Conservation (phyloP, 2,797 vertebrate genomes). For the Sparus aurata region DNA sequence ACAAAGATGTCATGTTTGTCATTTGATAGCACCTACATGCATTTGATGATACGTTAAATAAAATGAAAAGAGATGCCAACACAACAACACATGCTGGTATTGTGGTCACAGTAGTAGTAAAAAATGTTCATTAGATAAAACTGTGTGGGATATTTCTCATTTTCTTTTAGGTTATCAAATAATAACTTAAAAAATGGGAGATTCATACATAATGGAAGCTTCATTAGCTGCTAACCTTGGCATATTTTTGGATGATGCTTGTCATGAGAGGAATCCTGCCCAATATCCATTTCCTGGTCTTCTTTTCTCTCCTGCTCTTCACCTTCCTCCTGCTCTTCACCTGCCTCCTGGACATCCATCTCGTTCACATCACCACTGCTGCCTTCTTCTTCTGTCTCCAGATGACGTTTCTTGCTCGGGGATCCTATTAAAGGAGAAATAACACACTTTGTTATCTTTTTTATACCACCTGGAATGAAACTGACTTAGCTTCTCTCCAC, state of each 20-base stretch:
- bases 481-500: background rate
- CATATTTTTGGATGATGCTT: background rate
- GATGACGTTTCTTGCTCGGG: constrained; percentile 65
- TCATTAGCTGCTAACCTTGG: constrained; percentile 31
- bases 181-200: background rate
- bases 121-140: no score
- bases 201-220: background rate
- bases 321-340: constrained; percentile 53
- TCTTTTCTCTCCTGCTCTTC: constrained; percentile 47
- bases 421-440: constrained; percentile 52
- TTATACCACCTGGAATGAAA: background rate
- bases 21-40: background rate
- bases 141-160: background rate
- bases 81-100: no score
- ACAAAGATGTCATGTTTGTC: no score
- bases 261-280: constrained; percentile 8
- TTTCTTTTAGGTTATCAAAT: background rate
- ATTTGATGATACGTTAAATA: no score
- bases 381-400: background rate
- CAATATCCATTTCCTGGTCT: constrained; percentile 57
- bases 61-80: no score
- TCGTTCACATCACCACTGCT: constrained; percentile 43
- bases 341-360: constrained; percentile 68
- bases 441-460: background rate
- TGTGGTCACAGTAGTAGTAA: no score